Conservation (phyloP, 2,113 vertebrate species). For the Leptobrachium leishanense region DNA sequence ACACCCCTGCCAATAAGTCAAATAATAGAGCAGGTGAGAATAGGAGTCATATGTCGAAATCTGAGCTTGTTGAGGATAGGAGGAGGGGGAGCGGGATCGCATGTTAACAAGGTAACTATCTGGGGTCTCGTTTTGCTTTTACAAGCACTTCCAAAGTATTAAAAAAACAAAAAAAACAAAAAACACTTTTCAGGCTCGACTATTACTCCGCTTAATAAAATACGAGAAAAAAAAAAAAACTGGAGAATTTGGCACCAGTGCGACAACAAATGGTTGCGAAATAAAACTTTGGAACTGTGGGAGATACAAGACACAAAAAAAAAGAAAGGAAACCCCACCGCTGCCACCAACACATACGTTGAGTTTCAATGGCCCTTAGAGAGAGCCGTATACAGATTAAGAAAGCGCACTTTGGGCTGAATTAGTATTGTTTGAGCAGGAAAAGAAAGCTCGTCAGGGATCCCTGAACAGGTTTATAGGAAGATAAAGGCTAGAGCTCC, state of each 20-base stretch:
- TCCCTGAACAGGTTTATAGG: background rate
- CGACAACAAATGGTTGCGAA: slow-evolving; percentile 12
- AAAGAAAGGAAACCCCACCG: background rate
- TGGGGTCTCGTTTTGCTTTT: background rate
- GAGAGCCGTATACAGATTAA: slow-evolving; percentile 14
- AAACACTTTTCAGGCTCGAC: background rate
- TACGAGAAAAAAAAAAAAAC: background rate
- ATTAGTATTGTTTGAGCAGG: slow-evolving; percentile 25
- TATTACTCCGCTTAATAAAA: background rate
- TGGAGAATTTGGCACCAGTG: slow-evolving; percentile 4
- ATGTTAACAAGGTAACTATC: background rate
- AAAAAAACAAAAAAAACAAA: background rate
- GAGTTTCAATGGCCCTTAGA: background rate
- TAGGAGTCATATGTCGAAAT: background rate
- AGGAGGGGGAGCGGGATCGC: background rate
- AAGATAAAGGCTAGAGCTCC: background rate
- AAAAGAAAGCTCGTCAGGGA: slow-evolving; percentile 15
- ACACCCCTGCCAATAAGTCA: too few relatives aligned
- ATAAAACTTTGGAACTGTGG: background rate
- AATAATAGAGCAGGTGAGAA: too few relatives aligned
- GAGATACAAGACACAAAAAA: background rate
- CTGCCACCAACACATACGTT: background rate
- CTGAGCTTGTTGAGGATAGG: background rate
- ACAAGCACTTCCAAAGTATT: background rate
- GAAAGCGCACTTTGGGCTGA: slow-evolving; percentile 1